Conservation (phyloP, 1,140 invertebrate species). For the Eriocheir sinensis region DNA sequence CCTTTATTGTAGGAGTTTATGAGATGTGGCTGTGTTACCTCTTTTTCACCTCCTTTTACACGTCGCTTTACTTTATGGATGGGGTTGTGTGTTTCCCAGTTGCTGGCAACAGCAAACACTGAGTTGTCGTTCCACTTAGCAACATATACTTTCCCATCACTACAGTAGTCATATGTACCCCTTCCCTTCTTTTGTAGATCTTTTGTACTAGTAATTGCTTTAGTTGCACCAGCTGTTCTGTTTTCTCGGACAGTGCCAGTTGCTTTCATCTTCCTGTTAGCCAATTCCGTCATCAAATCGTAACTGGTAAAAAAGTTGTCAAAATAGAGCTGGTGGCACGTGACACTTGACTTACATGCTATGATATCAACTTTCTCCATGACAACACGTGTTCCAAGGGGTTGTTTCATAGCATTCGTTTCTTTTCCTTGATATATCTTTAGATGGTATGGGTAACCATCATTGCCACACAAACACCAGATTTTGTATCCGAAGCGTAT, state of each 20-base stretch:
- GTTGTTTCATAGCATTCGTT: not conserved
- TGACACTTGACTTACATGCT: not conserved
- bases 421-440: conserved; percentile 31
- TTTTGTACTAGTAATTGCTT: not conserved
- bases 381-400: conserved; percentile 10
- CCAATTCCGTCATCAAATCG: not conserved
- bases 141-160: conserved; percentile 40
- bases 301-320: conserved; percentile 39
- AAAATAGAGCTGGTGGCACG: conserved; percentile 41
- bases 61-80: conserved; percentile 42
- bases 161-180: conserved; percentile 34
- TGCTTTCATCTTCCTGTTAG: not conserved
- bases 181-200: conserved; percentile 33
- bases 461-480: conserved; percentile 29
- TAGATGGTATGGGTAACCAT: conserved; percentile 24
- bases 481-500: conserved; percentile 55
- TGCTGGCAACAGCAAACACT: conserved; percentile 41
- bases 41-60: conserved; percentile 14
- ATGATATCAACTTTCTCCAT: not conserved
- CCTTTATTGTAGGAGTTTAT: conserved; percentile 52
- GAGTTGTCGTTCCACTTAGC: conserved; percentile 44
- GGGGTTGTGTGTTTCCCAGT: conserved; percentile 44
- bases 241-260: not conserved
- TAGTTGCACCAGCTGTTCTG: not conserved
- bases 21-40: conserved; percentile 40